Base-by-base conservation (phyloP, 2,888 invertebrate species). In the Aphodius sticticus region DNA sequence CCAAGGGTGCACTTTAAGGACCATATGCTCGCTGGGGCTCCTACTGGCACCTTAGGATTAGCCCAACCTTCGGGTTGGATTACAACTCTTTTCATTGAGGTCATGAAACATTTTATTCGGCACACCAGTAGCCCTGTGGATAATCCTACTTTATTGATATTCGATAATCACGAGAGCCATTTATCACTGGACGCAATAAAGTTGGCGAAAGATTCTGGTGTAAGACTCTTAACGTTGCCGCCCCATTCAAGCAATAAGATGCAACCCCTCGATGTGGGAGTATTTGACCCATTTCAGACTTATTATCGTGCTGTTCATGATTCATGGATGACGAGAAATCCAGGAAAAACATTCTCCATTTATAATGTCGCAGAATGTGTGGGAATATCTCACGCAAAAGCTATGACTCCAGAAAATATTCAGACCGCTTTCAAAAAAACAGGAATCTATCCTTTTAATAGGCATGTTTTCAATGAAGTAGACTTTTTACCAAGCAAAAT, bases 101-200 rank as follows among this genome's bases (percentile, higher is more conserved):
- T 80, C 16, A 77, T 80, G 70, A 37, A 80, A 16, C 78, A 81
- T 72, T 80, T 80, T 36, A 78, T 81, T 15, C 70, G 75, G 38
- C 82, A 84, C 26, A 26, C n/a, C 26, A 26, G 26, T 26, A 26
- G 26, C 3, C 3, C 26, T 26, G 26, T 26, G 78, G 85, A 85
- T 77, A 85, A 87, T 79, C 86, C 85, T 36, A 83, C 82, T 6
- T 80, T 87, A 6, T 79, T 87, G 12, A 83, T 88, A 76, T 79
- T 87, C 81, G 88, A 89, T 80, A 88, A 89, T 80, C 86, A 88
- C 78, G 87, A 87, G 77, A 86, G 86, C 37, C 87, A 87, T 81
- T 77, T 86, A 36, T 81, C 79, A 69, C 81, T 82, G 78, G 82
- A 81, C 81, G 84, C 78, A 53, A 81, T 81, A 81, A 86, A 85